Percentiles rank a stretch among this genome's conserved stretches.
Conservation (phyloP, 1,140 invertebrate genomes). For the Pseudachorutes palmiensis region DNA sequence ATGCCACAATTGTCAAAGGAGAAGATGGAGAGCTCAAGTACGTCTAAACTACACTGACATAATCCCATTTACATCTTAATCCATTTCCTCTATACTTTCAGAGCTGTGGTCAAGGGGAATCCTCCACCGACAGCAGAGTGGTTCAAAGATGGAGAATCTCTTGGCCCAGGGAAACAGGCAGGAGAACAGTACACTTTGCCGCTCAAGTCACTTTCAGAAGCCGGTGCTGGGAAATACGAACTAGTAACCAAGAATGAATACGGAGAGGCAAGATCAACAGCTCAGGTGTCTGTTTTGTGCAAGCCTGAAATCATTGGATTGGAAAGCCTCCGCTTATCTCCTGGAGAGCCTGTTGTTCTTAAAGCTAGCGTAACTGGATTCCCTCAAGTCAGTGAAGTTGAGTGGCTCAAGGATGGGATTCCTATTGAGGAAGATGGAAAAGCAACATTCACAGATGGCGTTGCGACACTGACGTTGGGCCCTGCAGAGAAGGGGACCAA, state of each 20-base stretch:
- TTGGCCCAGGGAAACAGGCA: neutral
- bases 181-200: neutral
- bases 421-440: neutral
- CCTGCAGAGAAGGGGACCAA: neutral
- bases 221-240: conserved; percentile 55
- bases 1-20: conserved; percentile 59
- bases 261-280: conserved; percentile 51
- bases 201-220: conserved; percentile 12
- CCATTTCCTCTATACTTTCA: conserved; percentile 45
- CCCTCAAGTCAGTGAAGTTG: neutral
- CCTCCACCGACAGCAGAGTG: conserved; percentile 78
- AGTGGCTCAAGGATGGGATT: conserved; percentile 4
- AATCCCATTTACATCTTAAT: neutral
- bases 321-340: neutral
- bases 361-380: neutral
- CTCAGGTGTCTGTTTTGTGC: conserved; percentile 52
- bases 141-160: conserved; percentile 46
- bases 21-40: conserved; percentile 61
- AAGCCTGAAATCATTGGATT: conserved; percentile 47
- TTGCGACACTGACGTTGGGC: neutral
- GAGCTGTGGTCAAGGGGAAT: conserved; percentile 61
- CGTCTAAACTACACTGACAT: conserved; percentile 41
- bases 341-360: neutral
- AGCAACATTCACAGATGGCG: neutral
- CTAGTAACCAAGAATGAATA: conserved; percentile 70